Evolutionary conservation across 2,888 invertebrate genomes (phyloP), one percentile per base, ranked within the genome.

Genomic region (Drosophila lacicola): DNA sequence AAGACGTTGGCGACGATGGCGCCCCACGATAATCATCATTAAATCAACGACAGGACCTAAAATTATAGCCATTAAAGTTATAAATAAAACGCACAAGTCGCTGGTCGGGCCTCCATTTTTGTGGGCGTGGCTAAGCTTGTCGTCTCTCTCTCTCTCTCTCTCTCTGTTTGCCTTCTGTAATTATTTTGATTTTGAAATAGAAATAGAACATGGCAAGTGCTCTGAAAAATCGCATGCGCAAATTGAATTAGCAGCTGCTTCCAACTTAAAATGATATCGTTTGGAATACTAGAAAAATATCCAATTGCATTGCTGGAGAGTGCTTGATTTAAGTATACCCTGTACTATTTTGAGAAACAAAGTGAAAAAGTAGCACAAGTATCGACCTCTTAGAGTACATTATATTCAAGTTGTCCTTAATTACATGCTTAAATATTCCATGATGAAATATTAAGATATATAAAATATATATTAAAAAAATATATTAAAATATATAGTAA

Each of bases 1-100:
- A 71, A 55, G 71, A 56, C 60, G 61, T 36, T 69, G 14, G 39
- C 37, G 60, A 61, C 74, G 75, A 57, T 57, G 75, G 71, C 77
- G 61, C 56, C 46, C 58, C 69, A 70, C 70, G 70, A 88, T 81
- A 86, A 86, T 82, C 83, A 88, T 88, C 86, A 88, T 86, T 88
- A 86, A 88, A 86, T 75, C 87, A 78, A 86, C 88, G 78, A 69
- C 81, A 71, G 60, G 73, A 74, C 80, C 79, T 77, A 81, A 83
- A 88, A 86, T 86, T 88, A 86, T 88, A 88, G 61, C 88, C 87
- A 88, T 86, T 86, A 88, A 86, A 81, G 83, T 80, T 88, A 86
- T 86, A 86, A 86, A 86, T 88, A 86, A 85, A 88, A 78, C 63
- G 68, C 50, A 63, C 49, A 68, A 71, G 50, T 29, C 46, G 33